Percentiles rank a stretch among this genome's conserved stretches.
phyloP scores from a whole-genome alignment of 2,888 invertebrate genomes.

The Orchesellides sinensis region DNA sequence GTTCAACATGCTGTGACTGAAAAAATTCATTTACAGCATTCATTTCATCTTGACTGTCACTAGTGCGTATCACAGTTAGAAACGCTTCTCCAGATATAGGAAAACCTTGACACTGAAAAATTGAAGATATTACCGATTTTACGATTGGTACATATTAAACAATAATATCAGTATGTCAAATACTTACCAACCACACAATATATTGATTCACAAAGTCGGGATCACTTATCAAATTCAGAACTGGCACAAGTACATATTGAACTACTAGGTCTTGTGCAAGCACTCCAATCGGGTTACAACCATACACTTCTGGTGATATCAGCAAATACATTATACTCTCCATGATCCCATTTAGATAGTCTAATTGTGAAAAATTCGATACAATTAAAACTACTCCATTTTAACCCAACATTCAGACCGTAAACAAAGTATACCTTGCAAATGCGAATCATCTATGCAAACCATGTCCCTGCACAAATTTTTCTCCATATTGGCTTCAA shows the following conservation, averaged over 20 bases:
- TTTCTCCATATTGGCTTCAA: constrained; percentile 92
- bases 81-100: constrained; percentile 90
- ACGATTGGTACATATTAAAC: not conserved
- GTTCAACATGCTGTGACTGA: constrained; percentile 73
- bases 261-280: constrained; percentile 87
- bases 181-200: constrained; percentile 90
- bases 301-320: constrained; percentile 90
- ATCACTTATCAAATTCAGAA: constrained; percentile 86
- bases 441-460: constrained; percentile 82
- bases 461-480: constrained; percentile 88
- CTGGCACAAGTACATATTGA: constrained; percentile 84
- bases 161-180: not conserved
- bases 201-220: constrained; percentile 95
- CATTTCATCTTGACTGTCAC: constrained; percentile 89
- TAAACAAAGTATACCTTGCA: constrained; percentile 77
- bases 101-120: constrained; percentile 86
- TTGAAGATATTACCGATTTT: not conserved
- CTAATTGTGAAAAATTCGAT: constrained; percentile 79
- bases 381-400: not conserved
- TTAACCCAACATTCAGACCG: not conserved
- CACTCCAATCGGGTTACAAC: constrained; percentile 87
- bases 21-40: constrained; percentile 86
- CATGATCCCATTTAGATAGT: constrained; percentile 87
- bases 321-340: constrained; percentile 90
- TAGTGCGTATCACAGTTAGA: constrained; percentile 87